These are phyloP conservation scores for Coleophora deauratella DNA, from an alignment of 2,888 invertebrate genomes.

Conservation along the genomic window DNA sequence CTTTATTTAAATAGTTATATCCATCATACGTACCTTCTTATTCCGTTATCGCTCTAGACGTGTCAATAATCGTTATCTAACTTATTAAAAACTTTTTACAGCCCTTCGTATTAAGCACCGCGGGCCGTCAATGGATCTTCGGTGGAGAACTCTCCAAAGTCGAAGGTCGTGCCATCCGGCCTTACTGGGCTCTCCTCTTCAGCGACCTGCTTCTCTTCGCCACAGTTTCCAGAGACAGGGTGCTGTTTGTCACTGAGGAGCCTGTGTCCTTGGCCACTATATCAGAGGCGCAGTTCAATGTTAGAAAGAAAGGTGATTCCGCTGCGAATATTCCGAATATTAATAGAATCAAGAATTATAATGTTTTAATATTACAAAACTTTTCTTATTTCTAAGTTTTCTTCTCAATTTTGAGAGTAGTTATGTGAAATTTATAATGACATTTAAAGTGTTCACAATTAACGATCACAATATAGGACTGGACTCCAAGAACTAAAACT, in stretches of 20 bases:
- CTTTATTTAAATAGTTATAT: too few species aligned
- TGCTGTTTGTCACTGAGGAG: slow-evolving; percentile 90
- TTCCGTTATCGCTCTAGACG: too few species aligned
- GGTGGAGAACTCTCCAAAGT: slow-evolving; percentile 89
- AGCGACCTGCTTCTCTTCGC: slow-evolving; percentile 90
- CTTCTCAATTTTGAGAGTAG: too few species aligned
- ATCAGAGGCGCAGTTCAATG: slow-evolving; percentile 88
- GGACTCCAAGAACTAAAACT: too few species aligned
- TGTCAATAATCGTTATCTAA: too few species aligned
- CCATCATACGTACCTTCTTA: too few species aligned
- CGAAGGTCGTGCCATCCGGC: slow-evolving; percentile 86
- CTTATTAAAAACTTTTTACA: slow-evolving; percentile 26
- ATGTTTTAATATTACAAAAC: too few species aligned
- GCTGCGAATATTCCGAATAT: not conserved
- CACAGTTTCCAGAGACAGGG: slow-evolving; percentile 88
- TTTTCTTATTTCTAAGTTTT: too few species aligned
- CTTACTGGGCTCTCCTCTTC: slow-evolving; percentile 90
- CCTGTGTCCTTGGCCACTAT: slow-evolving; percentile 85
- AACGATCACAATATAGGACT: too few species aligned
- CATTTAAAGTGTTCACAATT: too few species aligned
- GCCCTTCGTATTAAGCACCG: slow-evolving; percentile 88
- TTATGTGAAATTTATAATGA: too few species aligned
- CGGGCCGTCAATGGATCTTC: slow-evolving; percentile 92
- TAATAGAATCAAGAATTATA: not conserved
- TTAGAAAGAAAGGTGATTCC: slow-evolving; percentile 87